Conservation (phyloP, 2,113 vertebrate genomes). For the Proteles cristata region DNA sequence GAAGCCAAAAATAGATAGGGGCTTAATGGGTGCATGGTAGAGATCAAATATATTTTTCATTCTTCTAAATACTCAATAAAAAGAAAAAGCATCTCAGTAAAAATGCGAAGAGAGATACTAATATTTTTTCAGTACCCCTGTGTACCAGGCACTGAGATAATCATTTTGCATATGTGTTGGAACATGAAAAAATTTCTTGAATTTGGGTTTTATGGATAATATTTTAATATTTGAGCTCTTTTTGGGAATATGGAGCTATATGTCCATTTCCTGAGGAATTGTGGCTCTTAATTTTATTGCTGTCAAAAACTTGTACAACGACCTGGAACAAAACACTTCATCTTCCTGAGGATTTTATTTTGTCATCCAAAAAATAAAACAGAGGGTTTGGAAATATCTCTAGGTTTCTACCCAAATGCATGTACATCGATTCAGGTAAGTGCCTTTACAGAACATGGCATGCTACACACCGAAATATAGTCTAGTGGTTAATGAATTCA, state of each 20-base stretch:
- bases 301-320: neutral
- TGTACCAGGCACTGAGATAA: neutral
- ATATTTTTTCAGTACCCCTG: neutral
- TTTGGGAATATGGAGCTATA: neutral
- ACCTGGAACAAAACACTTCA: neutral
- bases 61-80: constrained; percentile 49
- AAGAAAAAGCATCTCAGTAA: neutral
- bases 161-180: neutral
- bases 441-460: neutral
- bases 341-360: constrained; percentile 7
- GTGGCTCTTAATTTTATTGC: neutral
- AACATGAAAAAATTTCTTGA: neutral
- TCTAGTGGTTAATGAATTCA: neutral
- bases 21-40: neutral
- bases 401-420: neutral
- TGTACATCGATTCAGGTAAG: neutral
- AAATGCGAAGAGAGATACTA: neutral
- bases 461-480: neutral
- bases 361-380: constrained; percentile 2
- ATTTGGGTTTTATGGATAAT: neutral
- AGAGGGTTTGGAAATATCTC: neutral
- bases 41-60: constrained; percentile 23
- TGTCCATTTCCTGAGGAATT: neutral
- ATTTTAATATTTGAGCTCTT: neutral
- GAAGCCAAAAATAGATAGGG: neutral